Evolutionary conservation across 2,888 invertebrate genomes (phyloP), one percentile per base, ranked within the genome.

Genomic region (Ichneumoninae sp.): DNA sequence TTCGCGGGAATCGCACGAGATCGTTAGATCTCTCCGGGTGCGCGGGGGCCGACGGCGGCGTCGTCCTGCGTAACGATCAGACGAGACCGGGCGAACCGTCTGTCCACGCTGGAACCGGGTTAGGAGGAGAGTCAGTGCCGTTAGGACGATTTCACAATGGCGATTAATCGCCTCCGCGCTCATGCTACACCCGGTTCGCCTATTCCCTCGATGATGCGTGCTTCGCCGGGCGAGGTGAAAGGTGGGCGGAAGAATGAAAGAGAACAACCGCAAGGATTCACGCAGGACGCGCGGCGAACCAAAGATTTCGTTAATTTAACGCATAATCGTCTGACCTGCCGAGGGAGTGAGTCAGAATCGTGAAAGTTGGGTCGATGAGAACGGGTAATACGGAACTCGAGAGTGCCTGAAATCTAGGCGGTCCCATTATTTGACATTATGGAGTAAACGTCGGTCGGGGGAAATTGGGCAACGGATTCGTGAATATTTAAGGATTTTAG

Each of bases 141-240:
- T 88, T 88, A 87, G 86, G 83, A 87, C 76, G 87, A 87, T 89
- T 89, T 88, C 88, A 88, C 89, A 89, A 89, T 87, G 86, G 50
- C 70, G 86, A 87, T 87, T 87, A 88, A 89, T 89, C 86, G 88
- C 81, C 85, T 78, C 65, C 33, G 75, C 73, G 83, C 63, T 75
- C 63, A 60, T 47, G 57, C 22, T 81, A 74, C 54, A 50, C 65
- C 16, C 57, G 63, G 63, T 77, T 50, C 57, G 30, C 57, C 65
- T 69, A 60, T 65, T 66, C 19, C 40, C 40, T 78, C 76, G 70
- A 30, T 82, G 52, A 82, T 66, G 36, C 30, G 71, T 33, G 57
- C 79, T 70, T 50, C 16, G 54, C 47, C 69, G 54, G n/a, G 71
- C 7, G 78, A 87, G 87, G 87, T 87, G 86, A 87, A 84, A 87